Percentiles rank a stretch among this genome's conserved stretches.
phyloP scores from a whole-genome alignment of 2,888 invertebrate genomes.

The Unio delphinus region DNA sequence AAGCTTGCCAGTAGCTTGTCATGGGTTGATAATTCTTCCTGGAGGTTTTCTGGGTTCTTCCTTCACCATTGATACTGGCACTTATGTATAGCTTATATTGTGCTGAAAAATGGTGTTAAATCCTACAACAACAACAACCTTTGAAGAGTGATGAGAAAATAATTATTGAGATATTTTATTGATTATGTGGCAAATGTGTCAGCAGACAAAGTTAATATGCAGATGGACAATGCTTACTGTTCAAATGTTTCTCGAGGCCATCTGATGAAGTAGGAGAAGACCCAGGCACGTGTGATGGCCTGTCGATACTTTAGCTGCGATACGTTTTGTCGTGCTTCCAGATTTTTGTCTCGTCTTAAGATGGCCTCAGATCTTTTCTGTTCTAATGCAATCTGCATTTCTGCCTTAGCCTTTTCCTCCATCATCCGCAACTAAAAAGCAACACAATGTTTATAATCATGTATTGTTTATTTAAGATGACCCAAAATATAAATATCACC shows the following conservation, averaged over 20 bases:
- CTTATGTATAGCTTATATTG: too few species aligned
- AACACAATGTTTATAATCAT: neutral
- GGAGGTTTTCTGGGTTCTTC: too few species aligned
- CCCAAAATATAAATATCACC: conserved; percentile 19
- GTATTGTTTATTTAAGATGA: neutral
- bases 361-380: conserved; percentile 42
- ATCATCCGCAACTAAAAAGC: conserved; percentile 46
- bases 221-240: conserved; percentile 39
- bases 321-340: conserved; percentile 52
- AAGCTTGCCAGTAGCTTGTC: too few species aligned
- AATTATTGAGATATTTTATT: too few species aligned
- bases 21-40: too few species aligned
- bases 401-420: conserved; percentile 55
- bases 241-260: conserved; percentile 66
- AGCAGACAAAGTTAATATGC: too few species aligned
- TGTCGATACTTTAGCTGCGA: conserved; percentile 56
- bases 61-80: too few species aligned
- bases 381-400: conserved; percentile 55
- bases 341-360: conserved; percentile 55
- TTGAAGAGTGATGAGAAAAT: too few species aligned
- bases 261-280: conserved; percentile 63
- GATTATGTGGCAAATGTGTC: too few species aligned
- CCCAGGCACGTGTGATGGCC: conserved; percentile 63
- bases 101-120: too few species aligned
- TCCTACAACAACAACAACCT: too few species aligned